These are phyloP conservation scores for Atethmia centrago DNA, from an alignment of 2,888 invertebrate genomes.

Conservation along the genomic window DNA sequence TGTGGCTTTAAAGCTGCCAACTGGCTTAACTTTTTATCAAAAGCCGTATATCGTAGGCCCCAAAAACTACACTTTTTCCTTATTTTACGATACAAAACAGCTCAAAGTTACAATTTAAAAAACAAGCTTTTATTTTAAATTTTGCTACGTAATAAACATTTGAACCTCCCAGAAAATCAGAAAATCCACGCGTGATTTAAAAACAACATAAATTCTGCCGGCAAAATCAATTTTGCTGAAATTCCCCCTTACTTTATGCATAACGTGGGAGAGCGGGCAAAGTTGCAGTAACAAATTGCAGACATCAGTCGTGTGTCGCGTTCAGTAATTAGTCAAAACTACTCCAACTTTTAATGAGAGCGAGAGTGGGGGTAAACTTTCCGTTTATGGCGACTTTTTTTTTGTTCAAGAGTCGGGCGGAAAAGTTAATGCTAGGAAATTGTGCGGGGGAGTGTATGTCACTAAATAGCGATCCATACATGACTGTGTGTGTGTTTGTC, in stretches of 20 bases:
- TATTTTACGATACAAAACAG: slow-evolving; percentile 1
- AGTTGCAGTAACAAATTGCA: slow-evolving; percentile 73
- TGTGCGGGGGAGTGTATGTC: slow-evolving; percentile 21
- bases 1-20: background rate
- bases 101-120: slow-evolving; percentile 8
- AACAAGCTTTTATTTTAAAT: slow-evolving; percentile 2
- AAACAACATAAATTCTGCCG: slow-evolving; percentile 59
- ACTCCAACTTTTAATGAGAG: slow-evolving; percentile 77
- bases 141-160: slow-evolving; percentile 33
- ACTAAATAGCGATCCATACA: background rate
- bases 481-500: background rate
- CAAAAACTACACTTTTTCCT: background rate
- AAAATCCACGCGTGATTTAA: slow-evolving; percentile 41
- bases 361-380: slow-evolving; percentile 60
- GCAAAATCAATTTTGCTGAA: slow-evolving; percentile 60
- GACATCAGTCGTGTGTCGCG: slow-evolving; percentile 73
- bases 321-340: slow-evolving; percentile 77
- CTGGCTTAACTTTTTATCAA: background rate
- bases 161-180: slow-evolving; percentile 6
- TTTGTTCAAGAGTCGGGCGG: slow-evolving; percentile 51
- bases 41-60: too few relatives aligned
- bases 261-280: slow-evolving; percentile 51
- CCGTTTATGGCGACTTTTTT: slow-evolving; percentile 55
- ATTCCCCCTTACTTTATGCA: slow-evolving; percentile 51
- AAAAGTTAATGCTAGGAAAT: slow-evolving; percentile 55